These are phyloP conservation scores for Pandemis cinnamomeana DNA, from an alignment of 2,888 invertebrate species.

Conservation along the genomic window DNA sequence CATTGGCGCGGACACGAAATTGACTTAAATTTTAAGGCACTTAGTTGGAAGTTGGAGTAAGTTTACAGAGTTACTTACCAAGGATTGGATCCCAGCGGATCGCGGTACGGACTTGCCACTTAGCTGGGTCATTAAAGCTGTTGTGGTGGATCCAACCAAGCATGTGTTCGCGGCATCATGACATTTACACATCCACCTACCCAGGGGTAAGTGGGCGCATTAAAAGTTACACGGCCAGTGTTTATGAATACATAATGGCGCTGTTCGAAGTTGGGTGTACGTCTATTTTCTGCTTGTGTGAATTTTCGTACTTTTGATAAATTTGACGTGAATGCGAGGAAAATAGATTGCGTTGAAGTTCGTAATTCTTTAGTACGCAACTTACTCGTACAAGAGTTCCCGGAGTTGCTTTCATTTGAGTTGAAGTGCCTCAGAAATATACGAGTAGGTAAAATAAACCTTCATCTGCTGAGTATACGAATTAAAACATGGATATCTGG, in stretches of 20 bases:
- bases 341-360: conserved; percentile 8
- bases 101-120: conserved; percentile 49
- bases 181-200: conserved; percentile 24
- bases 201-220: conserved; percentile 21
- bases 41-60: conserved; percentile 65
- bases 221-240: conserved; percentile 38
- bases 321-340: background rate
- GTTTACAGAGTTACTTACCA: conserved; percentile 62
- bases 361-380: background rate
- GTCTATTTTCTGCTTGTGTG: conserved; percentile 15
- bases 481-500: too few relatives aligned
- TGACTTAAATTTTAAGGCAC: conserved; percentile 77
- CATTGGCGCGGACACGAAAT: conserved; percentile 62
- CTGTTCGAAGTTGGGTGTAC: conserved; percentile 19
- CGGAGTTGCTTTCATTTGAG: background rate
- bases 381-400: background rate
- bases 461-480: background rate
- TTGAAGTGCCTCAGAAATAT: background rate
- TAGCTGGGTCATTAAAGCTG: conserved; percentile 42
- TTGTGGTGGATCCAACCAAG: conserved; percentile 4
- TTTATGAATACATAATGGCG: conserved; percentile 36
- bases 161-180: conserved; percentile 30
- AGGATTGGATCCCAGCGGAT: conserved; percentile 58
- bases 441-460: background rate
- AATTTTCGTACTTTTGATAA: conserved; percentile 3